Base-by-base conservation (phyloP, 1,140 invertebrate genomes). In the Dryas iulia region DNA sequence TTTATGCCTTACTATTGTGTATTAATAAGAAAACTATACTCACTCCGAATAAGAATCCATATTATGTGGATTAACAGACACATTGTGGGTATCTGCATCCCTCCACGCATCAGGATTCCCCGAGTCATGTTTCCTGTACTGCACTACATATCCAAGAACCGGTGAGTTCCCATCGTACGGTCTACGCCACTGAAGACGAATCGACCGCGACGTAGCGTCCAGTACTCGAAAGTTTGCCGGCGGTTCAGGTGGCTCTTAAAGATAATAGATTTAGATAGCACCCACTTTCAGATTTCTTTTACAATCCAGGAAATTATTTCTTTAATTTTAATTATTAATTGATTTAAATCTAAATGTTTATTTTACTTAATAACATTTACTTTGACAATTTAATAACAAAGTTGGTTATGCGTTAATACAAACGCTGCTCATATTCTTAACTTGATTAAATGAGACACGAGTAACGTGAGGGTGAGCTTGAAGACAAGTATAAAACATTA, bases 151-250 rank as follows among this genome's bases (percentile, higher is more conserved):
- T 65, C 94, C 94, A 31, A 95, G 89, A n/a, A 97, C 94, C 0
- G 95, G 95, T 57, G 95, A 96, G 79, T 97, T 97, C 8, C 97
- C 97, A 79, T 97, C 95, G 84, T 96, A 97, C 1, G 96, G 95
- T 39, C 94, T 92, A 31, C 93, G 93, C 96, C 96, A 97, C 47
- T 94, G 93, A 2, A 97, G 85, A 26, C 94, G 93, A 21, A 96
- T 94, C 12, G 93, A 94, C 39, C 96, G 92, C n/a, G 96, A 95
- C 8, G 94, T 94, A 18, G 95, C 93, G 73, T 95, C 94, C 39
- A 95, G 87, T n/a, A 95, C 92, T 74, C 95, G 93, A 23, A 95
- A 86, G 61, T 93, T 93, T 1, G 94, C 92, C 28, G 96, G 96
- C 3, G 95, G 93, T 83, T 96, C 96, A 1, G 96, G 96, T 25